A percentile compares a stretch with the other conserved stretches of the same genome.
Evolutionary conservation across 2,113 vertebrate genomes (phyloP).

Genomic region (Amphiprion percula): DNA sequence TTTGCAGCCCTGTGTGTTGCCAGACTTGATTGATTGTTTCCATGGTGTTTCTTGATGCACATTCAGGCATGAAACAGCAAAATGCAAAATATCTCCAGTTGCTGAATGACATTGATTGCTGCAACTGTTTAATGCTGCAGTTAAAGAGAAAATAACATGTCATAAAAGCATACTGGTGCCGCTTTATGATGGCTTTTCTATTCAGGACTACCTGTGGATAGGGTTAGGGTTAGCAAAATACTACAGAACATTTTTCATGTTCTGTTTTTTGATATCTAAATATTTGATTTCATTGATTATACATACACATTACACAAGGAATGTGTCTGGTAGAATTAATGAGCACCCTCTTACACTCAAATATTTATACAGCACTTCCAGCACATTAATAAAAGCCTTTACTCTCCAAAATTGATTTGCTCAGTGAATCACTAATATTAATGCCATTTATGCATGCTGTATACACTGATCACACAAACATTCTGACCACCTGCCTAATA

Average conservation of each 20-base stretch:
- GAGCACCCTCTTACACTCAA: constrained; percentile 6
- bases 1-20: constrained; percentile 61
- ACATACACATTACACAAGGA: not conserved
- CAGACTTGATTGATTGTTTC: constrained; percentile 67
- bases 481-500: no score
- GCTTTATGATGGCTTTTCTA: not conserved
- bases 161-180: not conserved
- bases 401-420: not conserved
- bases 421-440: not conserved
- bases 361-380: constrained; percentile 23
- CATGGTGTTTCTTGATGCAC: constrained; percentile 56
- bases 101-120: constrained; percentile 41
- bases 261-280: constrained; percentile 8
- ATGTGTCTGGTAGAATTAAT: constrained; percentile 35
- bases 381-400: constrained; percentile 26
- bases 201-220: not conserved
- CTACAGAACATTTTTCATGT: not conserved
- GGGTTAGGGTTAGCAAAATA: not conserved
- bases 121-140: constrained; percentile 9
- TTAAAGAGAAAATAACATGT: constrained; percentile 17
- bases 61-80: constrained; percentile 41
- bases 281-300: constrained; percentile 17
- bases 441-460: not conserved
- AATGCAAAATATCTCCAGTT: constrained; percentile 41
- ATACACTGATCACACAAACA: no score